Evolutionary conservation across 1,140 invertebrate genomes (phyloP).

Genomic region (Sesamia nonagrioides): DNA sequence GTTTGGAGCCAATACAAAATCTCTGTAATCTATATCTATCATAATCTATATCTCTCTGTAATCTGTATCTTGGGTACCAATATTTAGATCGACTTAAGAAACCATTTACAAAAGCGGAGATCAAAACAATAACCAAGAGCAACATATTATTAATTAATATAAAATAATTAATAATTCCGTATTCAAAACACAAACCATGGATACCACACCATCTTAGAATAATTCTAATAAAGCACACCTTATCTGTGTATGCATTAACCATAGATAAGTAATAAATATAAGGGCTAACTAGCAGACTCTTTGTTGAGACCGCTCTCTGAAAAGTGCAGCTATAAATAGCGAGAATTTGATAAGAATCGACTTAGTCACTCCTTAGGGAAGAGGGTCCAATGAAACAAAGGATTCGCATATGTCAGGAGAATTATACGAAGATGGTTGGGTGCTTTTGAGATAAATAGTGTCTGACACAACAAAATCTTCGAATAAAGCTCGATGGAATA

Average conservation of each 20-base stretch:
- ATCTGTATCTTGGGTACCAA: too few species aligned
- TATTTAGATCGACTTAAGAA: too few species aligned
- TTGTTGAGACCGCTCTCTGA: conserved; percentile 42
- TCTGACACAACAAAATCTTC: too few species aligned
- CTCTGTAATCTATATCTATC: too few species aligned
- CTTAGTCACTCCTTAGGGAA: conserved; percentile 35
- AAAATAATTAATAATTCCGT: neutral
- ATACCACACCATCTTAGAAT: conserved; percentile 15
- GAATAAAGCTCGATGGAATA: too few species aligned
- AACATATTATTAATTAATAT: too few species aligned
- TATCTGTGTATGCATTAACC: conserved; percentile 30
- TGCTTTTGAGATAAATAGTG: neutral
- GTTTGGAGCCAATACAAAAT: too few species aligned
- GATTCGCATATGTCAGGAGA: neutral
- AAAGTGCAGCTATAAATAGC: conserved; percentile 33
- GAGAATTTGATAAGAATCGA: conserved; percentile 37
- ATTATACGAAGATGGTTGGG: neutral
- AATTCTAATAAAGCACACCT: conserved; percentile 31
- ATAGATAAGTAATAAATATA: conserved; percentile 43
- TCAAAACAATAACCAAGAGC: neutral
- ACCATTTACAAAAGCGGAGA: neutral
- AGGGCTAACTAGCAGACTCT: conserved; percentile 21
- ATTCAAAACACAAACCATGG: conserved; percentile 1
- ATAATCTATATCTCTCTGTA: too few species aligned
- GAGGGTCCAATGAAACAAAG: conserved; percentile 27